Percentiles rank a stretch among this genome's conserved stretches.
Conservation (phyloP, 2,113 vertebrate genomes). For the Nansenia antarctica region DNA sequence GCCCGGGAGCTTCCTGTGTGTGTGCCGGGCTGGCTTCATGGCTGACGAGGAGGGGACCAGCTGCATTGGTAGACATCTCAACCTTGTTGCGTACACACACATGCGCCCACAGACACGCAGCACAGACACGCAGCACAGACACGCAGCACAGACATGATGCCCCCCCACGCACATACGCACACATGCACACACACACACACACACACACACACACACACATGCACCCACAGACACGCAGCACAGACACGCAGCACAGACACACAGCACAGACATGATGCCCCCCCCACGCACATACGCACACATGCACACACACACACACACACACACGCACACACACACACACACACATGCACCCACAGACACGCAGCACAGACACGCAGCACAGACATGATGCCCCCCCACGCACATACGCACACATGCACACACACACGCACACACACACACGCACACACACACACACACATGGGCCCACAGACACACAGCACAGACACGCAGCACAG, state of each 20-base stretch:
- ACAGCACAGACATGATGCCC: not conserved
- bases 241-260: not conserved
- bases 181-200: not conserved
- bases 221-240: not conserved
- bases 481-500: not conserved
- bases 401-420: not conserved
- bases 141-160: conserved; percentile 1
- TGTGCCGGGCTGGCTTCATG: conserved; percentile 83
- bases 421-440: too few relatives aligned
- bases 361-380: not conserved
- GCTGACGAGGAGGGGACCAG: conserved; percentile 79
- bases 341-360: conserved; percentile 1
- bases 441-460: too few relatives aligned
- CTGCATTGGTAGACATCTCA: conserved; percentile 82
- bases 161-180: conserved; percentile 1
- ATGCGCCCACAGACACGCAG: not conserved
- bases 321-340: conserved; percentile 34
- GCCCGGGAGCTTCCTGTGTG: conserved; percentile 86
- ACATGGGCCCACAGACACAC: not conserved
- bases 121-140: not conserved
- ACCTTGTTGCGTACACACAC: conserved; percentile 61
- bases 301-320: not conserved
- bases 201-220: conserved; percentile 34
- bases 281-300: conserved; percentile 3
- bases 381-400: not conserved